Percentiles rank a stretch among this genome's conserved stretches.
Conservation (phyloP, 2,888 invertebrate species). For the Deroplatys truncata region DNA sequence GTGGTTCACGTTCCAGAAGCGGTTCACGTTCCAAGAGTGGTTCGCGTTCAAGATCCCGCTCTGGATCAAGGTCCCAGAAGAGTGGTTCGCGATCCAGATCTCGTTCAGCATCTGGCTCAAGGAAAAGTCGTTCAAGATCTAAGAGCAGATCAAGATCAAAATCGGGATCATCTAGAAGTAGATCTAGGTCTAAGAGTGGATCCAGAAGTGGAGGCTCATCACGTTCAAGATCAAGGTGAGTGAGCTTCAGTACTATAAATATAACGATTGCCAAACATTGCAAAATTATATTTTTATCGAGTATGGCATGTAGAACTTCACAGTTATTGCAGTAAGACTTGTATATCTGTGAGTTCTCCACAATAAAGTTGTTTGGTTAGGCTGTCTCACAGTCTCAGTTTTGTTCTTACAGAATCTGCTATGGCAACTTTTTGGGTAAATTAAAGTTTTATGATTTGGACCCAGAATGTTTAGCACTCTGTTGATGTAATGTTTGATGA, state of each 20-base stretch:
- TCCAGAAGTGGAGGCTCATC: conserved; percentile 13
- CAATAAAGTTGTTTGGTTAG: no score
- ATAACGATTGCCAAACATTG: no score
- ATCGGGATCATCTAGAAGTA: conserved; percentile 24
- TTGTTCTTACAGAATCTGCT: no score
- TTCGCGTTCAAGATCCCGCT: conserved; percentile 38
- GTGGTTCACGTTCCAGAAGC: conserved; percentile 33
- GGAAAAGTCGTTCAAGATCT: conserved; percentile 39
- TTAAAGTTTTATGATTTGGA: no score
- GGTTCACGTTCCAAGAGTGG: conserved; percentile 36
- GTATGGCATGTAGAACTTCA: no score
- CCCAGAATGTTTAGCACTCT: no score
- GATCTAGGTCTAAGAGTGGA: conserved; percentile 26
- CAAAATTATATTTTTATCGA: no score
- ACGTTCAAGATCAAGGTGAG: conserved; percentile 39
- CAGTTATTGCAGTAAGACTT: no score
- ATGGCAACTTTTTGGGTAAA: no score
- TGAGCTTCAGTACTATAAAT: background rate
- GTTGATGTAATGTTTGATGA: no score
- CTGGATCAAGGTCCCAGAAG: conserved; percentile 38
- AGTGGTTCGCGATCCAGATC: conserved; percentile 45
- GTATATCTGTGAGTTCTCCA: no score
- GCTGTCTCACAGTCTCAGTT: no score
- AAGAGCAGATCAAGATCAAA: conserved; percentile 37
- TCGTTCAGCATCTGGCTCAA: conserved; percentile 39